Conservation (phyloP, 2,113 vertebrate species). For the Percopsis transmontana region DNA sequence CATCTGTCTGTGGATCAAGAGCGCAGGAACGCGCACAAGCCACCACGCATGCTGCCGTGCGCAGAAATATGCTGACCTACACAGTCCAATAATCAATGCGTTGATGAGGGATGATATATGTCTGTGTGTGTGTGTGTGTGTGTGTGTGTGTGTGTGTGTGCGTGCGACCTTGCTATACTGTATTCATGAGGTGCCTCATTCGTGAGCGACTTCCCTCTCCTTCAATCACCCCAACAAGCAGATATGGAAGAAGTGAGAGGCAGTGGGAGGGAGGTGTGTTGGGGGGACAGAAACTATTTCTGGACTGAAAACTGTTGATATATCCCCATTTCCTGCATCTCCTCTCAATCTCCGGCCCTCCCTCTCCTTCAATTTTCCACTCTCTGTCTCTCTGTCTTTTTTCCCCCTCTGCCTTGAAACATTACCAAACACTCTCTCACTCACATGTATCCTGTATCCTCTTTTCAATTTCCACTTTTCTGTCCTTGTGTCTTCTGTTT, state of each 20-base stretch:
- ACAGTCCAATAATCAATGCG: background rate
- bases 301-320: slow-evolving; percentile 66
- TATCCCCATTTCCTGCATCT: slow-evolving; percentile 66
- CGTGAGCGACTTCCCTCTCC: slow-evolving; percentile 32
- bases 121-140: background rate
- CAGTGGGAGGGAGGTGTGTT: slow-evolving; percentile 31
- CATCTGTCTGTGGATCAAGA: slow-evolving; percentile 26
- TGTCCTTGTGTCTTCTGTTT: slow-evolving; percentile 14
- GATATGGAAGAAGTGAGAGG: slow-evolving; percentile 29
- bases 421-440: slow-evolving; percentile 38
- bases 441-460: slow-evolving; percentile 2
- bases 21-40: too few species aligned
- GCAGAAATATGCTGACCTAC: background rate
- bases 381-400: background rate
- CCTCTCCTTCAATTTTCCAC: slow-evolving; percentile 31
- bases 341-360: slow-evolving; percentile 54
- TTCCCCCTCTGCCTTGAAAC: slow-evolving; percentile 37
- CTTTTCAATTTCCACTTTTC: slow-evolving; percentile 27
- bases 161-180: background rate
- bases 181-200: background rate
- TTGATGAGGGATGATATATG: background rate
- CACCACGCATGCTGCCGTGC: too few species aligned
- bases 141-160: background rate
- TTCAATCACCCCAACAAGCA: slow-evolving; percentile 46
- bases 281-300: slow-evolving; percentile 15